A percentile compares a stretch with the other conserved stretches of the same genome.
phyloP scores from a whole-genome alignment of 2,113 vertebrate genomes.

The Psittacus erithacus region DNA sequence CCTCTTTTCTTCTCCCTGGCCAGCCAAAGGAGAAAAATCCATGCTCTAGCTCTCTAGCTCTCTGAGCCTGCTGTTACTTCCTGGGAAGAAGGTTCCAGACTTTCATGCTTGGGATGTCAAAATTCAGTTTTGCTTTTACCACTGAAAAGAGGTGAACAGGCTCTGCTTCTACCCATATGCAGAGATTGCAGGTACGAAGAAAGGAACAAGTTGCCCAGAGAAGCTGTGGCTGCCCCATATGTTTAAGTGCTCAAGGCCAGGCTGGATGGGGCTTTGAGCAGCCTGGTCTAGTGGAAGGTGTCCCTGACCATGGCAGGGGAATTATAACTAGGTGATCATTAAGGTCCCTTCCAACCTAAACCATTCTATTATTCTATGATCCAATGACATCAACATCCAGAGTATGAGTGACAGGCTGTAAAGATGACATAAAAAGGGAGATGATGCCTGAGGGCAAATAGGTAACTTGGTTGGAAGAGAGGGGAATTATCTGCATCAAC shows the following conservation, averaged over 20 bases:
- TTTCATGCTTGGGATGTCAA: neutral
- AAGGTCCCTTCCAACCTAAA: neutral
- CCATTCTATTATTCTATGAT: neutral
- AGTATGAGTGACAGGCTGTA: neutral
- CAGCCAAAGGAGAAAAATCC: neutral
- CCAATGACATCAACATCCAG: neutral
- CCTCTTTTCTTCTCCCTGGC: neutral
- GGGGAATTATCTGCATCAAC: neutral
- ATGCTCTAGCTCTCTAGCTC: neutral
- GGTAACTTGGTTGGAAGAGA: neutral
- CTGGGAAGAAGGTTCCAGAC: neutral
- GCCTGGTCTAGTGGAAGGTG: neutral
- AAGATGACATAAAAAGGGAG: neutral
- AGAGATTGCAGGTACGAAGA: neutral
- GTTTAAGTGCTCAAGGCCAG: neutral
- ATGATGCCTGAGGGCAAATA: neutral
- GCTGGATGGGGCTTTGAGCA: neutral
- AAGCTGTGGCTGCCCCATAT: neutral
- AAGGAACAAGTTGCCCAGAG: neutral
- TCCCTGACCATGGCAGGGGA: neutral
- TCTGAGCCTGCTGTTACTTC: neutral
- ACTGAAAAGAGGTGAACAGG: neutral
- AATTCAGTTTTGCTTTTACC: neutral
- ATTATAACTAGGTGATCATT: too few relatives aligned
- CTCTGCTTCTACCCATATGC: neutral